phyloP scores from a whole-genome alignment of 1,140 invertebrate species.

The Drosophila parvula region DNA sequence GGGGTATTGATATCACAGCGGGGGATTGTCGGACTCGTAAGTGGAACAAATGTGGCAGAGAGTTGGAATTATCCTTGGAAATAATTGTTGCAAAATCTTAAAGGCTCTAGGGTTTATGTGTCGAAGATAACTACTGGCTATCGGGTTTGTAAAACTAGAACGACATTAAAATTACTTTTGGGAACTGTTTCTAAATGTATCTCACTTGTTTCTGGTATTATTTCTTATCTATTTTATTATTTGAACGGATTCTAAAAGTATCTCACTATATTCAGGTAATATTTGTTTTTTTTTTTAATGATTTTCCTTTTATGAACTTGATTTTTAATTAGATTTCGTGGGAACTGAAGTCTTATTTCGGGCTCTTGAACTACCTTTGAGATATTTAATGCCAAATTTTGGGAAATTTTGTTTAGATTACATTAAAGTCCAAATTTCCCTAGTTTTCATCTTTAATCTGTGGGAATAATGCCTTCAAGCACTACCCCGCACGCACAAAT shows the following conservation, averaged over 20 bases:
- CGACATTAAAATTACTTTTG: constrained; percentile 7
- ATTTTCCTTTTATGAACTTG: no score
- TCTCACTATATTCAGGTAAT: neutral
- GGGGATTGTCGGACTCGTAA: constrained; percentile 45
- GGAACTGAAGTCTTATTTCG: neutral
- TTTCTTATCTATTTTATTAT: neutral
- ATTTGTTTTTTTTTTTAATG: neutral
- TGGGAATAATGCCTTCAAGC: constrained; percentile 17
- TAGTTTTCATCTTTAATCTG: constrained; percentile 36
- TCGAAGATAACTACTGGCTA: constrained; percentile 11
- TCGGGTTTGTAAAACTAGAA: constrained; percentile 9
- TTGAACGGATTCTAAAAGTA: neutral
- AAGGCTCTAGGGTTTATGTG: neutral
- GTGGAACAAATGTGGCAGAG: constrained; percentile 58
- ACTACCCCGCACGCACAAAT: constrained; percentile 34
- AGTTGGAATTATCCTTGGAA: constrained; percentile 41
- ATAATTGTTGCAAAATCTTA: constrained; percentile 43
- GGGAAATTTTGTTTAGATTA: neutral
- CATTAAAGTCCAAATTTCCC: constrained; percentile 19
- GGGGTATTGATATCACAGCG: constrained; percentile 45
- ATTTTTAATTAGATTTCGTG: no score
- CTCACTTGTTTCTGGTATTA: neutral
- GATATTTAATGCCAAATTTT: neutral
- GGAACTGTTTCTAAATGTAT: neutral
- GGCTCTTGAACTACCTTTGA: neutral